Conservation (phyloP, 2,797 vertebrate genomes). For the Falco concolor region DNA sequence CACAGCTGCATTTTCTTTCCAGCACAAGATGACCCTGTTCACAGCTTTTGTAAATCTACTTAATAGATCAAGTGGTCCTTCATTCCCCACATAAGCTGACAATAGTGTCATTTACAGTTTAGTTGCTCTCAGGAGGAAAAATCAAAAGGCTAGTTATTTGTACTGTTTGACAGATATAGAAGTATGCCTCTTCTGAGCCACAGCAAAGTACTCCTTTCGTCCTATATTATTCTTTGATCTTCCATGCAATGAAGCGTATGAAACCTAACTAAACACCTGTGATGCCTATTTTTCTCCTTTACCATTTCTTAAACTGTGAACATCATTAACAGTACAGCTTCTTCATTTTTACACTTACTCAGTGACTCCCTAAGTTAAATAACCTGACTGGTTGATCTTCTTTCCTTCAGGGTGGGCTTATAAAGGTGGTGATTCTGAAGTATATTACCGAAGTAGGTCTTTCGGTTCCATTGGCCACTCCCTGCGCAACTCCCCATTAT, state of each 20-base stretch:
- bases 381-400: not conserved
- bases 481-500: not conserved
- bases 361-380: not conserved
- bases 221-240: not conserved
- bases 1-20: not conserved
- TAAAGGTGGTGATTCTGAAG: not conserved
- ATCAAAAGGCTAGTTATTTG: not conserved
- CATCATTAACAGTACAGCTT: not conserved
- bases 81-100: not conserved
- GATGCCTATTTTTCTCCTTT: not conserved
- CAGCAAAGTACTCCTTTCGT: not conserved
- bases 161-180: not conserved
- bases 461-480: not conserved
- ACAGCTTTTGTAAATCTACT: not conserved
- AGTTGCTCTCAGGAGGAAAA: not conserved
- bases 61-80: not conserved
- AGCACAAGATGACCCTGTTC: not conserved
- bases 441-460: not conserved
- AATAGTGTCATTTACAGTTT: not conserved
- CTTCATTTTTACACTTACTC: not conserved
- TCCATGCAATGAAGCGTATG: not conserved
- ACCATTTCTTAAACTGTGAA: not conserved
- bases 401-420: not conserved
- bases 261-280: not conserved
- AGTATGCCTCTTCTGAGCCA: not conserved